Percentiles rank a stretch among this genome's conserved stretches.
Evolutionary conservation across 2,888 invertebrate species (phyloP).

Genomic region (Cheilosia grossa): DNA sequence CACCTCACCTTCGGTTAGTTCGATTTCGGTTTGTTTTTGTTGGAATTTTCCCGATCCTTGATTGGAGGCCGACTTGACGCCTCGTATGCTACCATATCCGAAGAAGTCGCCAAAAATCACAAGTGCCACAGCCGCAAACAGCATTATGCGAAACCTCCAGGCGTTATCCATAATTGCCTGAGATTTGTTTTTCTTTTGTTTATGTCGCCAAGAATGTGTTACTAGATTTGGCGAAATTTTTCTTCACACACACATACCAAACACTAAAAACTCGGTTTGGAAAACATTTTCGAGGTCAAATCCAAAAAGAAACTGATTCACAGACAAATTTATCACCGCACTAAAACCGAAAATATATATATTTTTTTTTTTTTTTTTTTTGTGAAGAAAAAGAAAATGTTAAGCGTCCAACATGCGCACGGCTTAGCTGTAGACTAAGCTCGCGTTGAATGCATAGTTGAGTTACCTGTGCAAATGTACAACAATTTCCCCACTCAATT

Average conservation of each 20-base stretch:
- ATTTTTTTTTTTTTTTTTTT: conserved; percentile 3
- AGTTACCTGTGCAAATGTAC: conserved; percentile 58
- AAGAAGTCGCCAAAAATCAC: conserved; percentile 83
- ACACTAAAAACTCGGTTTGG: background rate
- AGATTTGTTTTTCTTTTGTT: conserved; percentile 3
- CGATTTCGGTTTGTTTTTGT: conserved; percentile 82
- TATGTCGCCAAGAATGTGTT: background rate
- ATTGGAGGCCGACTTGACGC: conserved; percentile 81
- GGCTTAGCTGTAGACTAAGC: conserved; percentile 69
- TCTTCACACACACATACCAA: background rate
- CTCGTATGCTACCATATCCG: conserved; percentile 81
- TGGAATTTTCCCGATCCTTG: conserved; percentile 81
- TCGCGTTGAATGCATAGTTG: conserved; percentile 39
- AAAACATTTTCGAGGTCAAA: conserved; percentile 20
- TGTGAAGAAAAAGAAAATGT: background rate
- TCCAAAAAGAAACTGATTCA: conserved; percentile 1
- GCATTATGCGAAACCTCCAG: conserved; percentile 83
- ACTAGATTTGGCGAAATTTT: background rate
- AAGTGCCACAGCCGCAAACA: conserved; percentile 81
- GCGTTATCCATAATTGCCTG: conserved; percentile 80
- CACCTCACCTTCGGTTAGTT: conserved; percentile 82
- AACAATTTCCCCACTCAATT: conserved; percentile 50
- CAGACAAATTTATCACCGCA: background rate
- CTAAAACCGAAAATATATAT: background rate
- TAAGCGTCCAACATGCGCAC: conserved; percentile 59